Conservation (phyloP, 2,797 vertebrate species). For the Brachyrhaphis roseni region DNA sequence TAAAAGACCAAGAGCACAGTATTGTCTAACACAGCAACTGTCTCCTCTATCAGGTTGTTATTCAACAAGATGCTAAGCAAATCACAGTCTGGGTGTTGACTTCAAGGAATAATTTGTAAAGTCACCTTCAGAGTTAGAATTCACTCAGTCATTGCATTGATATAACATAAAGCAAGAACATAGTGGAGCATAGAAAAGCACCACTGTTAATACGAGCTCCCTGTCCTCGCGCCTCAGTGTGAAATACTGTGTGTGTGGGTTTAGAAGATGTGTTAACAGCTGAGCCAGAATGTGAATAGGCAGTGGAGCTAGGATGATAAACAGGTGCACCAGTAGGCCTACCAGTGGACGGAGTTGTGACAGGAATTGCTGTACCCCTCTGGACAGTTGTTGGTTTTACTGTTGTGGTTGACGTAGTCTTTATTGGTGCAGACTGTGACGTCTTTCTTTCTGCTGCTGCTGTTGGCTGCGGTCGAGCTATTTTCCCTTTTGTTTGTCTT, state of each 20-base stretch:
- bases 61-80: conserved; percentile 1
- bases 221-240: conserved; percentile 36
- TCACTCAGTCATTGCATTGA: conserved; percentile 18
- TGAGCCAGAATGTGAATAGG: conserved; percentile 25
- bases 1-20: neutral
- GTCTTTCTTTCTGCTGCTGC: conserved; percentile 37
- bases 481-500: conserved; percentile 44
- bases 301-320: conserved; percentile 41
- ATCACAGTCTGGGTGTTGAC: conserved; percentile 1
- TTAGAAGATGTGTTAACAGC: conserved; percentile 20
- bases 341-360: conserved; percentile 57
- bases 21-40: neutral
- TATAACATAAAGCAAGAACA: conserved; percentile 44
- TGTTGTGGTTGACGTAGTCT: conserved; percentile 44
- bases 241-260: conserved; percentile 27
- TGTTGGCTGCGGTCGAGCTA: conserved; percentile 10
- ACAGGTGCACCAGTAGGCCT: conserved; percentile 59
- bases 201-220: conserved; percentile 33
- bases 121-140: neutral
- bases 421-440: conserved; percentile 40
- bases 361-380: conserved; percentile 43
- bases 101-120: conserved; percentile 1
- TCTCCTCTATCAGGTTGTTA: neutral
- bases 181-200: conserved; percentile 36
- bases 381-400: conserved; percentile 50